Evolutionary conservation across 2,113 vertebrate genomes (phyloP), one percentile per base, ranked within the genome.

Genomic region (Rhynchomys soricoides): DNA sequence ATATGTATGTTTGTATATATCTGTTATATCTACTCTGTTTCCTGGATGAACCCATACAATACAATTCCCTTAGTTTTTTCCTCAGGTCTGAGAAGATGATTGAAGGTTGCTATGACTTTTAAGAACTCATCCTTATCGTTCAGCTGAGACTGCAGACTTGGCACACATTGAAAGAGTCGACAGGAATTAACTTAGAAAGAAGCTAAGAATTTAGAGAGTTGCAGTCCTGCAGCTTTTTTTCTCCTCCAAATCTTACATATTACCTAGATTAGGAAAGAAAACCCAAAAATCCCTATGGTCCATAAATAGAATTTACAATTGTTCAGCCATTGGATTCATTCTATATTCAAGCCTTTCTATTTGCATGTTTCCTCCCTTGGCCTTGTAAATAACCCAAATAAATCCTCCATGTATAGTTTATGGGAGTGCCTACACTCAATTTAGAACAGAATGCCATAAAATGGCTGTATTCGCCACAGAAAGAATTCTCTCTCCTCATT

Each of bases 401-500:
- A 96, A 95, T 96, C 64, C 91, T 96, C 83, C 79, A 93, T 82
- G 87, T 91, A 77, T 92, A 91, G 96, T 97, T 96, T 97, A 97
- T 70, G 86, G 94, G 90, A 87, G 74, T 89, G 82, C 86, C 94
- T 95, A 24, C 86, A 96, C 94, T 96, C 96, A 96, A 86, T 98
- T 97, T 97, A 95, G 92, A 95, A 86, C 62, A 83, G 89, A 92
- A 95, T 94, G 74, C 89, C 78, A 52, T 96, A 90, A 95, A 95
- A 91, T 83, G 93, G 17, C 83, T 93, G 43, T 59, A 59, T 96
- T 64, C 1, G 74, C 82, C 91, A 70, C 82, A n/a, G 96, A 90
- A 52, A 97, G 86, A 91, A 96, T 64, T 95, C 91, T 89, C 83
- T 97, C 92, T 97, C 86, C 96, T 97, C 96, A 97, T 97, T 97